Evolutionary conservation across 37 sponge, comb jelly and placozoan species (phyloP).

Genomic region (Bolinopsis microptera): DNA sequence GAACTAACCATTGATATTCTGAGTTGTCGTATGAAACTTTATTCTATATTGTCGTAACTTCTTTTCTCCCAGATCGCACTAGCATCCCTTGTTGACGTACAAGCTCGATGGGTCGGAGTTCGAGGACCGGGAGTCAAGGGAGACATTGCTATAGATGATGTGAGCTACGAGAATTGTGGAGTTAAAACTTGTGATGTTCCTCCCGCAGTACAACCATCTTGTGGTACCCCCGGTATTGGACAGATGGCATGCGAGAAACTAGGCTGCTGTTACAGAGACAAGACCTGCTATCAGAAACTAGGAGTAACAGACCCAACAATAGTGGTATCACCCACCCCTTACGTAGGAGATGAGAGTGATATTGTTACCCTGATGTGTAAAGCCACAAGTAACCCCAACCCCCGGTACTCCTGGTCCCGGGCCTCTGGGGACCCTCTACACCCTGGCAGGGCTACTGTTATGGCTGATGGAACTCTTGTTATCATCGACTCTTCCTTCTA

Average conservation of each 20-base stretch:
- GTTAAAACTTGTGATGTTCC: slow-evolving; percentile 38
- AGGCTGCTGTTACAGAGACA: background rate
- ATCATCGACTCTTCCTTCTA: background rate
- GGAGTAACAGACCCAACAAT: slow-evolving; percentile 16
- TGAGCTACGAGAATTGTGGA: slow-evolving; percentile 52
- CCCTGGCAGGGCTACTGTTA: background rate
- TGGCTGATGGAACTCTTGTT: background rate
- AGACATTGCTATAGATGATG: slow-evolving; percentile 55
- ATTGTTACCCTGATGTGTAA: background rate
- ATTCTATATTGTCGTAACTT: background rate
- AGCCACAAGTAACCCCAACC: slow-evolving; percentile 47
- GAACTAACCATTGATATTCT: no score
- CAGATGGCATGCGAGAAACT: background rate
- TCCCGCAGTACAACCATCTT: background rate
- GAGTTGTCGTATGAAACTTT: background rate
- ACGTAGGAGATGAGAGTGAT: slow-evolving; percentile 41
- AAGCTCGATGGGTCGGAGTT: background rate
- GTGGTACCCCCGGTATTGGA: background rate
- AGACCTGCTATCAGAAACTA: background rate
- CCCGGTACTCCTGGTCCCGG: background rate
- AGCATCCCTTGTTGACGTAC: slow-evolving; percentile 18
- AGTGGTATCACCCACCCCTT: background rate
- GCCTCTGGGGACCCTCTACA: background rate
- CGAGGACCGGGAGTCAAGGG: slow-evolving; percentile 20
- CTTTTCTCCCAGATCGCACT: slow-evolving; percentile 9